These are phyloP conservation scores for Odiellus spinosus DNA, from an alignment of 2,888 invertebrate species.

Conservation along the genomic window DNA sequence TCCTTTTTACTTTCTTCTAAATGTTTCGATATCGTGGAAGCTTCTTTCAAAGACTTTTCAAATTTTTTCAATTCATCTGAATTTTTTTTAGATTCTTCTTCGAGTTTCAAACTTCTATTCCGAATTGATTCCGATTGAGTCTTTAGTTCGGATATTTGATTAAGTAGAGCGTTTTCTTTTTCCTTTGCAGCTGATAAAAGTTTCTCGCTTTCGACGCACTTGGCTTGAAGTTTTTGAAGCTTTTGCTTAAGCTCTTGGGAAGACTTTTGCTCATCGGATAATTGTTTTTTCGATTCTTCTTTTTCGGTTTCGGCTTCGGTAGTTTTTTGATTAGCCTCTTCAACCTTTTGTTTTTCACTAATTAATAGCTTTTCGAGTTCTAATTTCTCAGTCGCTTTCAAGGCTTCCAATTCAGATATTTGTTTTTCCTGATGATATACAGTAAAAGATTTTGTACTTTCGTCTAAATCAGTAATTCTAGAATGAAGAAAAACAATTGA, in stretches of 20 bases:
- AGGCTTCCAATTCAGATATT: too few species aligned
- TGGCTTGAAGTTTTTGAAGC: slow-evolving; percentile 18
- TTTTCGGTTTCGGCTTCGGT: slow-evolving; percentile 16
- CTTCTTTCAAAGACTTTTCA: slow-evolving; percentile 3
- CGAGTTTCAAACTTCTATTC: slow-evolving; percentile 7
- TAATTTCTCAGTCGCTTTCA: too few species aligned
- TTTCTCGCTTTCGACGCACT: neutral
- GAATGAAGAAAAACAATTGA: too few species aligned
- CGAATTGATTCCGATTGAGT: slow-evolving; percentile 3
- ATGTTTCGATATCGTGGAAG: slow-evolving; percentile 5
- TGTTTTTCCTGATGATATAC: too few species aligned
- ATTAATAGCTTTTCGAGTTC: too few species aligned
- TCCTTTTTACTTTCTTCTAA: too few species aligned
- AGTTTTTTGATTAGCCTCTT: slow-evolving; percentile 1
- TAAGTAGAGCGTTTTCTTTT: neutral
- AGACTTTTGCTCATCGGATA: slow-evolving; percentile 9
- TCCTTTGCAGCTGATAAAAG: neutral
- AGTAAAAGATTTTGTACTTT: too few species aligned
- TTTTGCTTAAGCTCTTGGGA: slow-evolving; percentile 10
- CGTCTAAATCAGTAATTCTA: too few species aligned
- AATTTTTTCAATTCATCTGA: neutral
- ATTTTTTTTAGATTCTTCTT: slow-evolving; percentile 13
- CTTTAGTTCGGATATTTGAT: neutral
- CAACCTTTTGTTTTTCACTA: too few species aligned
- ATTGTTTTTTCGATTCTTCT: neutral